A percentile compares a stretch with the other conserved stretches of the same genome.
Conservation (phyloP, 2,888 invertebrate genomes). For the Tetramorium bicarinatum region DNA sequence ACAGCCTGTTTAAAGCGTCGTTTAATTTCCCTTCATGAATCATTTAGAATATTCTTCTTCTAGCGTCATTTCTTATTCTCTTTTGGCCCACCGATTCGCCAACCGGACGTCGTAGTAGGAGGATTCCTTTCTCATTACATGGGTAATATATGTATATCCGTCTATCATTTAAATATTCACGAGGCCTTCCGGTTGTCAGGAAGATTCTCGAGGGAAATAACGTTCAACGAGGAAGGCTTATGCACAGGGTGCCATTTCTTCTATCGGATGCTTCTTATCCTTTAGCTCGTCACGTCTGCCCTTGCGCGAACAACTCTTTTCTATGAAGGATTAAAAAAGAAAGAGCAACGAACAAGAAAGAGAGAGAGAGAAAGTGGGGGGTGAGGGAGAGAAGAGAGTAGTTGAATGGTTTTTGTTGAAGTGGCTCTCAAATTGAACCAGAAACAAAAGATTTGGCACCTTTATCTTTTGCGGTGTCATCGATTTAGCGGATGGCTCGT, state of each 20-base stretch:
- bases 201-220: conserved; percentile 73
- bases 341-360: background rate
- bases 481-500: conserved; percentile 40
- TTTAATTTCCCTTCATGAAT: conserved; percentile 79
- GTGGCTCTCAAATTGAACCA: conserved; percentile 67
- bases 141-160: conserved; percentile 78
- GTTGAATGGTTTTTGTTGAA: conserved; percentile 68
- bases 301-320: conserved; percentile 63
- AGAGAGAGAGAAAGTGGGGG: conserved; percentile 40
- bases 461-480: conserved; percentile 74
- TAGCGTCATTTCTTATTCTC: conserved; percentile 58
- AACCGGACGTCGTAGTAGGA: conserved; percentile 45
- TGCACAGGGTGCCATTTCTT: conserved; percentile 30
- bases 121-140: conserved; percentile 74
- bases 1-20: conserved; percentile 70
- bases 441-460: conserved; percentile 80
- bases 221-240: background rate
- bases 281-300: conserved; percentile 30
- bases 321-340: conserved; percentile 3
- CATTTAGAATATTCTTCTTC: conserved; percentile 73
- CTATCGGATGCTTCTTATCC: conserved; percentile 40
- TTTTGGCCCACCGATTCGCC: conserved; percentile 56
- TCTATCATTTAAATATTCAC: conserved; percentile 79
- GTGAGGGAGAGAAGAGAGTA: conserved; percentile 17
- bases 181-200: conserved; percentile 72